Base-by-base conservation (phyloP, 2,113 vertebrate species). In the Notothenia coriiceps region DNA sequence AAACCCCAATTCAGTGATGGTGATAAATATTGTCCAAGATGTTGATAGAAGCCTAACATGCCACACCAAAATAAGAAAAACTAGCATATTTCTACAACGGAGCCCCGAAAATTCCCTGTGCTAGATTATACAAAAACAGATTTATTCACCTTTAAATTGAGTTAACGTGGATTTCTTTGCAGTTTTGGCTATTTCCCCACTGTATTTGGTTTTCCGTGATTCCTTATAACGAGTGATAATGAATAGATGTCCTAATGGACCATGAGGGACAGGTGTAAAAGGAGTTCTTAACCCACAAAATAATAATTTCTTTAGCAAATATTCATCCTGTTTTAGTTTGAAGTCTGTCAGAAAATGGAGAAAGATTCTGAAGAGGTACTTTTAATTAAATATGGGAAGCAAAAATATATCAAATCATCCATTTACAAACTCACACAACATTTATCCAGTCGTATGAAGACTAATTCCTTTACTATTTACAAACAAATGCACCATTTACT, bases 121-220 rank as follows among this genome's bases (percentile, higher is more conserved):
- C 80, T 9, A 71, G 61, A 82, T 72, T n/a, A n/a, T n/a, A 66
- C 82, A 3, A 87, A 77, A 11, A 83, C 67, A 66, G 50, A 84
- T 66, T 11, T 74, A 29, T 71, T 51, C 43, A 80, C 63, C 15
- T 66, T 76, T 60, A 9, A 82, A 70, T 55, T 57, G 67, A 78
- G 70, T 40, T 74, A 71, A 44, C 2, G 61, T n/a, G 57, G 56
- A 85, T 76, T 49, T 83, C 7, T 40, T 40, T 7, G 7, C 5
- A 40, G 35, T 6, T 40, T 40, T 40, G 35, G 35, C 35, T 40
- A 29, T 29, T 85, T 79, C 86, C 70, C 88, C 59, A 81, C 68
- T 83, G 56, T 44, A 70, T 81, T 83, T 85, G 73, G 66, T 88
- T 80, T 83, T 70, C 65, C 20, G 25, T 56, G 74, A 74, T 68